Evolutionary conservation across 2,797 vertebrate species (phyloP).

Genomic region (Loris lydekkerianus): DNA sequence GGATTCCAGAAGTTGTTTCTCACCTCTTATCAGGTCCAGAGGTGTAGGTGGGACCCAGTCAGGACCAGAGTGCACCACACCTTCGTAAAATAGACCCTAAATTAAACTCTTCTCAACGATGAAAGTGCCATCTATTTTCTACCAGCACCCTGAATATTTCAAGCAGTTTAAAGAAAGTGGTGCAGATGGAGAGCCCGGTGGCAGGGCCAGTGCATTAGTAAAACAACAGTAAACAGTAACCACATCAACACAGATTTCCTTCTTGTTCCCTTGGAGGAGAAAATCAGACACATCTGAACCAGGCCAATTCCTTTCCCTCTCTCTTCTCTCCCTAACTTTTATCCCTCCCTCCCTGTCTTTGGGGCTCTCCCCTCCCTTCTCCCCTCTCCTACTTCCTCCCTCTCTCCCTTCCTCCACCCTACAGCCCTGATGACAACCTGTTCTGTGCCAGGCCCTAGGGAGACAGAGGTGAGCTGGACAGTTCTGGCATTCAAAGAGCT

Average conservation of each 20-base stretch:
- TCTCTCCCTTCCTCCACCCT: neutral
- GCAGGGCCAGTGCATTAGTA: fast-evolving
- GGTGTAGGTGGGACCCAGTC: neutral
- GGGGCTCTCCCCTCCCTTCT: neutral
- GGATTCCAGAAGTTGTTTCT: neutral
- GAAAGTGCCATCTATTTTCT: neutral
- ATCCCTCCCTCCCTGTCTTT: no score
- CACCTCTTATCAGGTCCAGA: neutral
- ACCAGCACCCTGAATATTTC: neutral
- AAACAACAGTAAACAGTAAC: neutral
- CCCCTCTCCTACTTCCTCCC: neutral
- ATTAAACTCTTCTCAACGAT: neutral
- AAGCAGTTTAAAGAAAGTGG: neutral
- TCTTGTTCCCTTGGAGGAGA: neutral
- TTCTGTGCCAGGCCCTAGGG: neutral
- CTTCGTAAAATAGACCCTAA: neutral
- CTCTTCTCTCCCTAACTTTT: neutral
- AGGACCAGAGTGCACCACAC: neutral
- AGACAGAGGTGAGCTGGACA: neutral
- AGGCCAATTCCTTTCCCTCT: neutral
- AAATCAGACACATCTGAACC: neutral
- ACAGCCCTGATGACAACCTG: no score
- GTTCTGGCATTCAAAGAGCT: neutral
- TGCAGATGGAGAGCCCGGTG: neutral
- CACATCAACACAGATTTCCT: neutral